Evolutionary conservation across 2,113 vertebrate genomes (phyloP).

Genomic region (Misgurnus anguillicaudatus): DNA sequence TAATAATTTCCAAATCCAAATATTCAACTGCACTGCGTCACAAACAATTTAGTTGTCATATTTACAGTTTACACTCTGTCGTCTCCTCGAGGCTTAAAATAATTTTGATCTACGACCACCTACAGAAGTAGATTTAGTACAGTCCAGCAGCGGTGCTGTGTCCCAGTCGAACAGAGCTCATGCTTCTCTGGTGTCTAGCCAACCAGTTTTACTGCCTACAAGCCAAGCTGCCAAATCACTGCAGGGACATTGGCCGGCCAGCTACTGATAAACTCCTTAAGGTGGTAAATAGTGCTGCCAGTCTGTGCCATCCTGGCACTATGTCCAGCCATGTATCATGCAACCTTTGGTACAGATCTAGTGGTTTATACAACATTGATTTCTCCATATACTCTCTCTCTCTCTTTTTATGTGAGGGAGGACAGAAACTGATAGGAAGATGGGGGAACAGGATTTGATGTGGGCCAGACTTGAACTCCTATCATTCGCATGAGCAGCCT

Average conservation of each 20-base stretch:
- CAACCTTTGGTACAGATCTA: constrained; percentile 1
- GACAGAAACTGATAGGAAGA: not conserved
- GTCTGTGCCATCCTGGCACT: constrained; percentile 14
- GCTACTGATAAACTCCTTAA: constrained; percentile 34
- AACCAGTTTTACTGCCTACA: constrained; percentile 22
- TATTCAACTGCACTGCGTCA: not conserved
- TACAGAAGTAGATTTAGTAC: constrained; percentile 11
- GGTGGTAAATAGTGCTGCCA: constrained; percentile 23
- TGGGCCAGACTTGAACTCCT: not conserved
- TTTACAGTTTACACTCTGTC: not conserved
- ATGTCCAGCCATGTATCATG: not conserved
- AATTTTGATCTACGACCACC: not conserved
- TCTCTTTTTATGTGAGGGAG: not conserved
- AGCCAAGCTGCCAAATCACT: constrained; percentile 19
- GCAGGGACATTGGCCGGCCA: constrained; percentile 10
- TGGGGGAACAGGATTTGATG: too few species aligned
- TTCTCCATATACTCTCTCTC: not conserved
- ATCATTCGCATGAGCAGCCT: not conserved
- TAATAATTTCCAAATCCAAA: not conserved
- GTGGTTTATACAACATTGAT: constrained; percentile 3
- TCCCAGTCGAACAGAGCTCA: constrained; percentile 3
- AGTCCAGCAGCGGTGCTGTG: not conserved
- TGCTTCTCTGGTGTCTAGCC: constrained; percentile 29
- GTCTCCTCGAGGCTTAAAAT: not conserved
- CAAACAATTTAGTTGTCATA: not conserved